Percentiles rank a stretch among this genome's conserved stretches.
phyloP scores from a whole-genome alignment of 2,888 invertebrate genomes.

The Stenurella melanura region DNA sequence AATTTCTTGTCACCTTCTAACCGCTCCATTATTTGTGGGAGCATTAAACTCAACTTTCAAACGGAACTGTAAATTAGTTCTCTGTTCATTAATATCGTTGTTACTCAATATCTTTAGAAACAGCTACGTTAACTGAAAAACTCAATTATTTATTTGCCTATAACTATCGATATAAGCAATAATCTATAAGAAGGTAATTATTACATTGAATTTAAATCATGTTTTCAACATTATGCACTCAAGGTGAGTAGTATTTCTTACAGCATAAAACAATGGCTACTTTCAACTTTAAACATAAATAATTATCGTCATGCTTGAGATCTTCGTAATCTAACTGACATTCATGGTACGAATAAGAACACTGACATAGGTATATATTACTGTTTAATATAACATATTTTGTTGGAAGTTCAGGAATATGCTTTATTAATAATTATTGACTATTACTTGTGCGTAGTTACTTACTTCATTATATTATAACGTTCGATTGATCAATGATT shows the following conservation, averaged over 20 bases:
- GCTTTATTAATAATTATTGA: background rate
- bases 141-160: conserved; percentile 17
- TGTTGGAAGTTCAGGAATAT: conserved; percentile 18
- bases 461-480: conserved; percentile 19
- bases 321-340: conserved; percentile 37
- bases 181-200: conserved; percentile 15
- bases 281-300: conserved; percentile 30
- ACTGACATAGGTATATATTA: conserved; percentile 7
- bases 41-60: conserved; percentile 15
- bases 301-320: conserved; percentile 41
- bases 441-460: conserved; percentile 4
- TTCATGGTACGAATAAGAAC: conserved; percentile 36
- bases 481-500: background rate
- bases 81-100: background rate
- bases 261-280: conserved; percentile 35
- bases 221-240: conserved; percentile 30
- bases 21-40: background rate
- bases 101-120: conserved; percentile 15
- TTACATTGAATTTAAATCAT: conserved; percentile 4
- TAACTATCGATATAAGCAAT: background rate
- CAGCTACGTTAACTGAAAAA: conserved; percentile 12
- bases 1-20: conserved; percentile 1
- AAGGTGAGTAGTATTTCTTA: conserved; percentile 42
- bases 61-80: background rate
- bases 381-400: conserved; percentile 18